Evolutionary conservation across 2,113 vertebrate species (phyloP).

Genomic region (Leptobrachium leishanense): DNA sequence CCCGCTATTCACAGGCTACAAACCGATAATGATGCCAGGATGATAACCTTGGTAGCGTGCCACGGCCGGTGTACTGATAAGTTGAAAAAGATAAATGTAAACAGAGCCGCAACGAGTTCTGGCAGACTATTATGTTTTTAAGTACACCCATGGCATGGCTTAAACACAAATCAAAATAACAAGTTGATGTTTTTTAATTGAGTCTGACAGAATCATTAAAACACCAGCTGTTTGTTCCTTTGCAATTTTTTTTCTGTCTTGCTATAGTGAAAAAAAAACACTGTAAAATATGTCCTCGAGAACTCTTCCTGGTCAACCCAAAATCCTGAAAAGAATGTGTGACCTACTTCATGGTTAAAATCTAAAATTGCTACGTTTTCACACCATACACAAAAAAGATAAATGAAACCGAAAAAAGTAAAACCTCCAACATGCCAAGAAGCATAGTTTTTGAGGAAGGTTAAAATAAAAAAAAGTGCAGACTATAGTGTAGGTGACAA

Average conservation of each 20-base stretch:
- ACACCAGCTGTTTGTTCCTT: conserved; percentile 91
- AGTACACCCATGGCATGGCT: conserved; percentile 75
- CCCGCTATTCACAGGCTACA: conserved; percentile 72
- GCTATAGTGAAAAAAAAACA: conserved; percentile 56
- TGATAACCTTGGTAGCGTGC: conserved; percentile 72
- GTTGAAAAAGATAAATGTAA: conserved; percentile 77
- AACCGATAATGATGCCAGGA: conserved; percentile 74
- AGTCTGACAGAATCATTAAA: conserved; percentile 93
- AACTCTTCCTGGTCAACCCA: conserved; percentile 45
- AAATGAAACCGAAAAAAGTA: no score
- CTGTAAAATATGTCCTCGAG: conserved; percentile 54
- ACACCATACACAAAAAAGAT: no score
- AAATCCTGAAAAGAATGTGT: neutral
- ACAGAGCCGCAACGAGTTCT: conserved; percentile 69
- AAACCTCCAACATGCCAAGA: no score
- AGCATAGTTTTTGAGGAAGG: no score
- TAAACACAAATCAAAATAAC: conserved; percentile 92
- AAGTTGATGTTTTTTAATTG: conserved; percentile 96
- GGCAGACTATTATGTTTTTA: conserved; percentile 72
- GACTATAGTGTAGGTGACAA: no score
- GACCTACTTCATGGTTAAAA: no score
- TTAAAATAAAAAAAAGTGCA: no score
- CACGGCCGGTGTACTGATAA: conserved; percentile 66
- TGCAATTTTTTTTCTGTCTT: conserved; percentile 2
- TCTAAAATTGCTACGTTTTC: no score